Conservation (phyloP, 2,113 vertebrate species). For the Machaerirhynchus nigripectus region DNA sequence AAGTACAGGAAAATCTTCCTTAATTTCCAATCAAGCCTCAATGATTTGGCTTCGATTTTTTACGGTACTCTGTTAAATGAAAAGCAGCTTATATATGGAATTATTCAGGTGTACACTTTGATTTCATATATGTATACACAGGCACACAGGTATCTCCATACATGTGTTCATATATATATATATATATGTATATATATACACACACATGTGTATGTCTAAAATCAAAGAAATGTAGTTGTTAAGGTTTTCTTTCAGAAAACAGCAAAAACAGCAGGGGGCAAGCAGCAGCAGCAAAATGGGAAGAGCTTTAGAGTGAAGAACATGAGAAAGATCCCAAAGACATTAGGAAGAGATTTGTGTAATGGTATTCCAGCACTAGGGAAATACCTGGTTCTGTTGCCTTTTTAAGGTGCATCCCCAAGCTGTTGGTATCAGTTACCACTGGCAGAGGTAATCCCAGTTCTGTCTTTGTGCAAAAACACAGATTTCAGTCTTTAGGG, state of each 20-base stretch:
- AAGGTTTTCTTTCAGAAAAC: neutral
- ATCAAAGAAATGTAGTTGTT: neutral
- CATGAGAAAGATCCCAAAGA: neutral
- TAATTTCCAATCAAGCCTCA: neutral
- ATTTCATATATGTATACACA: neutral
- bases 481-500: neutral
- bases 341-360: neutral
- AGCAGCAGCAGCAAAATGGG: slow-evolving; percentile 21
- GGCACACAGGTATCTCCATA: rapidly evolving
- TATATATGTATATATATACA: too few species aligned
- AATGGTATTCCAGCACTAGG: neutral
- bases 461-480: neutral
- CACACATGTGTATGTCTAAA: neutral
- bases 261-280: slow-evolving; percentile 37
- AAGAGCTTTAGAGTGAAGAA: neutral
- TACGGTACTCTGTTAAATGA: neutral
- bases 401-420: neutral
- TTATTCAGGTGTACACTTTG: neutral
- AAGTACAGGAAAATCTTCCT: neutral
- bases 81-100: neutral
- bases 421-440: neutral
- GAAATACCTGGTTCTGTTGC: neutral
- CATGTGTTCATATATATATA: rapidly evolving
- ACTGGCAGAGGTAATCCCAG: neutral
- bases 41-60: neutral